Conservation (phyloP, 2,113 vertebrate genomes). For the Neoarius graeffei region DNA sequence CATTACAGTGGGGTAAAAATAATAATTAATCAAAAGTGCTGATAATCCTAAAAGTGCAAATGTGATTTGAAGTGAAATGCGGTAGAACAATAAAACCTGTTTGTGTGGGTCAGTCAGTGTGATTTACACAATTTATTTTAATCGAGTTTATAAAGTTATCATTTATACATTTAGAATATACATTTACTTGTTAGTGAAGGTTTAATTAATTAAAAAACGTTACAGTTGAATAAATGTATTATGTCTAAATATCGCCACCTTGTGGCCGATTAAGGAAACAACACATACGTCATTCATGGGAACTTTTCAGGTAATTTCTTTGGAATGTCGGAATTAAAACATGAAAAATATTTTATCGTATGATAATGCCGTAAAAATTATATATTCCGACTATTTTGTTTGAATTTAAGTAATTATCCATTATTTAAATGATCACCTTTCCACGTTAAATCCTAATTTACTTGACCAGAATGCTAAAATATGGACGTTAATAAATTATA, state of each 20-base stretch:
- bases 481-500: background rate
- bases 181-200: background rate
- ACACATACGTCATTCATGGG: background rate
- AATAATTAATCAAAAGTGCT: background rate
- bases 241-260: conserved; percentile 9
- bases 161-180: background rate
- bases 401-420: background rate
- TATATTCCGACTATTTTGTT: background rate
- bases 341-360: background rate
- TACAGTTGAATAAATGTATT: background rate
- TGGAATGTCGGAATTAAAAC: background rate
- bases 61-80: background rate
- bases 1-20: too few relatives aligned
- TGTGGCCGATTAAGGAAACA: background rate
- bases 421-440: too few relatives aligned
- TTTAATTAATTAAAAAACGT: background rate
- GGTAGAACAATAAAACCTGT: background rate
- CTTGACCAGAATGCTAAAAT: background rate
- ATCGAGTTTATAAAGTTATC: background rate
- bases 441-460: background rate
- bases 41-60: background rate
- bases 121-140: background rate
- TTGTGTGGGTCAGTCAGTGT: background rate
- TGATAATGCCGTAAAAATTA: background rate
- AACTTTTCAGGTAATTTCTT: background rate